Base-by-base conservation (phyloP, 2,797 vertebrate genomes). In the Glossophaga mutica region DNA sequence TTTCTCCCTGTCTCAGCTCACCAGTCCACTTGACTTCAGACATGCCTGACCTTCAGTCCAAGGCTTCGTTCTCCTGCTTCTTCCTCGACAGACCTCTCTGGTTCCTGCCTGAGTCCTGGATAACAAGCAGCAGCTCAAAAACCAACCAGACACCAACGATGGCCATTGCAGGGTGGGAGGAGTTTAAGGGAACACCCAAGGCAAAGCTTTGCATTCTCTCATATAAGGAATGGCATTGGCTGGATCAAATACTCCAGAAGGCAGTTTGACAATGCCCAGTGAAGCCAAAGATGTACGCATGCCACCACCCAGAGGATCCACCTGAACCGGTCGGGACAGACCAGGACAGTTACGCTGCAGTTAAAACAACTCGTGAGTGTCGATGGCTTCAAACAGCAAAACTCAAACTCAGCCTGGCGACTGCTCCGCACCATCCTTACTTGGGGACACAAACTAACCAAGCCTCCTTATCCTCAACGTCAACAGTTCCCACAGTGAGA, bases 371-470 rank as follows among this genome's bases (percentile, higher is more conserved):
- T 26, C 50, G 5, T 7, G 19, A 79, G 24, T 39, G 71, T 21
- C 71, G 26, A 4, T 26, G 44, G 42, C 82, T 15, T 39, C 32
- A 68, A 24, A 86, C 57, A 68, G 12, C 9, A 11, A 44, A 55
- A 32, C 50, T 87, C 29, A 0, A 16, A 7, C 22, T n/a, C 59
- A 34, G 48, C 57, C 22, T 7, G 26, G 22, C 26, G 42, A 90
- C 39, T 59, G 39, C 39, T 37, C 16, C 44, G 21, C 2, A 2
- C 1, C 8, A 12, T 78, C 71, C 74, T 71, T 16, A 7, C 46
- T 73, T 29, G 0, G 73, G 48, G 18, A 46, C 59, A 39, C 44
- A 44, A 4, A 29, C 50, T 4, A 32, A 22, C 0, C 0, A 55
- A 39, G 10, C 3, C 76, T 90, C 46, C 39, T 73, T 8, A 12